A percentile compares a stretch with the other conserved stretches of the same genome.
phyloP scores from a whole-genome alignment of 2,113 vertebrate genomes.

The Gymnorhina tibicen region DNA sequence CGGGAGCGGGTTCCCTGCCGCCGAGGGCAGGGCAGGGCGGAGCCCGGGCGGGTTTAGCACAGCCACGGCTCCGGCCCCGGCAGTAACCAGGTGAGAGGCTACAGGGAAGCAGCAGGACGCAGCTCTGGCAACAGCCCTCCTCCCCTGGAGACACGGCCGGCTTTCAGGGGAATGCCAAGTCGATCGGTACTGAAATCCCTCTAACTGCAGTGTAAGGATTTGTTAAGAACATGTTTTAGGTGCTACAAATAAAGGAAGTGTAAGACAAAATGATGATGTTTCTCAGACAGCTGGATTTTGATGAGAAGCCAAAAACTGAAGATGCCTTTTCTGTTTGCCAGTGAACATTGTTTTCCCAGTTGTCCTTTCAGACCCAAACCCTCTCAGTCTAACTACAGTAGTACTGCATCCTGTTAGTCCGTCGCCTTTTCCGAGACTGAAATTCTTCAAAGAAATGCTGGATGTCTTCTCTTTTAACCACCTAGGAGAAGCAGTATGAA shows the following conservation, averaged over 20 bases:
- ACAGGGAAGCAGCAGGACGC: neutral
- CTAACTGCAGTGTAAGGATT: neutral
- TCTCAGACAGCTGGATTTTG: neutral
- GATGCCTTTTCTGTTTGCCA: conserved; percentile 26
- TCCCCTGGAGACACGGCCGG: neutral
- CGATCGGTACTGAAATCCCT: neutral
- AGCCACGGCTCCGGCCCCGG: neutral
- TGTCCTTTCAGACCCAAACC: neutral
- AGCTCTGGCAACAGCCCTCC: neutral
- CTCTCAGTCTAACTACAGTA: conserved; percentile 75
- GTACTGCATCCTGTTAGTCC: conserved; percentile 79
- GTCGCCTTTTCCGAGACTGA: conserved; percentile 81
- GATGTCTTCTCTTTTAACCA: conserved; percentile 87
- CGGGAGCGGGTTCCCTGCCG: rapidly evolving
- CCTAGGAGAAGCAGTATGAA: conserved; percentile 63
- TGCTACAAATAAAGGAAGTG: neutral
- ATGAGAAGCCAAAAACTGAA: neutral
- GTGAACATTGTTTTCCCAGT: neutral
- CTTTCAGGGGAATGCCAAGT: neutral
- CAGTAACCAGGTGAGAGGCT: neutral
- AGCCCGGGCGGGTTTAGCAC: neutral
- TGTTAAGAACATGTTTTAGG: neutral
- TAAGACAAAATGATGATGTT: neutral
- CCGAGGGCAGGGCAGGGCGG: neutral
- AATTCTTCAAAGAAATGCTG: conserved; percentile 90